phyloP scores from a whole-genome alignment of 2,113 vertebrate genomes.

The Alectura lathami region DNA sequence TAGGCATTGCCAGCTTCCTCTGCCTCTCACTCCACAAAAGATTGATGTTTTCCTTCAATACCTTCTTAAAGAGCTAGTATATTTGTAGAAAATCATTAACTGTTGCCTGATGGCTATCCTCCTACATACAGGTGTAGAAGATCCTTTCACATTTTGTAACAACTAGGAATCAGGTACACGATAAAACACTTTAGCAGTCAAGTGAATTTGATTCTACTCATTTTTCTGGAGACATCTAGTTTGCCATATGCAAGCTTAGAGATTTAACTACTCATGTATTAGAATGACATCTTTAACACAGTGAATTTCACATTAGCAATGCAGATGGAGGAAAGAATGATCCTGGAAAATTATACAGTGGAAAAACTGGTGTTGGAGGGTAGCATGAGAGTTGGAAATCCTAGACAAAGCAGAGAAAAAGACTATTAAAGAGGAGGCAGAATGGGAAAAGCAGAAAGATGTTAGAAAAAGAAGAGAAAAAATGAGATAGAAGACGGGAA shows the following conservation, averaged over 20 bases:
- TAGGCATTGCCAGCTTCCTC: background rate
- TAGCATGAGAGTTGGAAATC: background rate
- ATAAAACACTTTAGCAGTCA: background rate
- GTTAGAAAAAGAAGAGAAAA: background rate
- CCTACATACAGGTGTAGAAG: background rate
- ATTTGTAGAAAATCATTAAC: background rate
- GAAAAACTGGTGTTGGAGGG: background rate
- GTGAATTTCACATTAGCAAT: constrained; percentile 44
- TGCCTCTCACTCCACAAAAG: background rate
- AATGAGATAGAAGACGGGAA: background rate
- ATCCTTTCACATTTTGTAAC: background rate
- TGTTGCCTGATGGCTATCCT: background rate
- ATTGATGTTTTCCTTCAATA: background rate
- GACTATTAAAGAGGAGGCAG: background rate
- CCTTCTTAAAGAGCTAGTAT: background rate
- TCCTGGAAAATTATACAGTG: constrained; percentile 4
- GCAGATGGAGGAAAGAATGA: background rate
- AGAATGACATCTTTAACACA: constrained; percentile 28
- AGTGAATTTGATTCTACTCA: background rate
- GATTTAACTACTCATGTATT: background rate
- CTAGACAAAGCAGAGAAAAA: background rate
- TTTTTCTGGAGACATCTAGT: constrained; percentile 4
- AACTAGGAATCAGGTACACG: background rate
- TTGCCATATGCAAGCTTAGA: background rate
- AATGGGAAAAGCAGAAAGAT: background rate